These are phyloP conservation scores for Hemiprocne comata DNA, from an alignment of 2,113 vertebrate species.

Conservation along the genomic window DNA sequence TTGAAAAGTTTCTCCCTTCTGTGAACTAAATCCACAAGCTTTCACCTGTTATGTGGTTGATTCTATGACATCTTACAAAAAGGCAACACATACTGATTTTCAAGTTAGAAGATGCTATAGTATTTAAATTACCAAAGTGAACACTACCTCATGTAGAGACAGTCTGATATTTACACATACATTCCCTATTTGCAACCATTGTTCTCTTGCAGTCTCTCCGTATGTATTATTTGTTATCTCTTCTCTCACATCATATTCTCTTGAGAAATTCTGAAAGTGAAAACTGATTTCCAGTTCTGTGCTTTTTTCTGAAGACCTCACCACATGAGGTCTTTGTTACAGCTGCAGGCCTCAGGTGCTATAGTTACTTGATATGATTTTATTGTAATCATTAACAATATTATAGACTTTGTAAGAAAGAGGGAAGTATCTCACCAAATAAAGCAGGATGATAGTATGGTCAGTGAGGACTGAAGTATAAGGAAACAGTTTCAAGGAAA, in stretches of 20 bases:
- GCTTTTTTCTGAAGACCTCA: background rate
- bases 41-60: background rate
- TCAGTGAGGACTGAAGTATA: background rate
- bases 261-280: background rate
- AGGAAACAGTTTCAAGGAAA: background rate
- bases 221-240: background rate
- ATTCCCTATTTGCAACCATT: background rate
- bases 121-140: background rate
- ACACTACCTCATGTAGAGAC: background rate
- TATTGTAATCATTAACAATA: background rate
- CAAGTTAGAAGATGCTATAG: background rate
- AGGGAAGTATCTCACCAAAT: background rate
- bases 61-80: background rate
- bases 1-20: background rate
- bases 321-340: background rate
- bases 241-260: background rate
- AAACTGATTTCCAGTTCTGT: conserved; percentile 30
- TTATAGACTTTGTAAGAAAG: background rate
- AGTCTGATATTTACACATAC: background rate
- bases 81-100: background rate
- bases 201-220: background rate
- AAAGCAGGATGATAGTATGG: background rate
- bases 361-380: background rate
- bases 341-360: background rate
- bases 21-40: background rate